Conservation (phyloP, 2,888 invertebrate species). For the Cacoxenus indagator region DNA sequence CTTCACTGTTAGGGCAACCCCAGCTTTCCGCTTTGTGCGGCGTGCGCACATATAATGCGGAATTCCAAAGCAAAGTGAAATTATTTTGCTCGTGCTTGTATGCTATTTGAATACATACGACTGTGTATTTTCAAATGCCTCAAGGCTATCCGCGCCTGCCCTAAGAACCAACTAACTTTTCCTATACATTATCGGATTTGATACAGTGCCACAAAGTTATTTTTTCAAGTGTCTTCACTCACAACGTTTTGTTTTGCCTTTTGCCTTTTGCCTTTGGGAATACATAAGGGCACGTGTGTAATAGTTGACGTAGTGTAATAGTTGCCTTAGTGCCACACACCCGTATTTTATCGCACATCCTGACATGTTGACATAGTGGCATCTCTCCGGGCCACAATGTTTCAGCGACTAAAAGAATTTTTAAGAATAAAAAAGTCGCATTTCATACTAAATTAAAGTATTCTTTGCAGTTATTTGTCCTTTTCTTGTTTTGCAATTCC, state of each 20-base stretch:
- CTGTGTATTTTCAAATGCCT: background rate
- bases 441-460: slow-evolving; percentile 61
- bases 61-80: background rate
- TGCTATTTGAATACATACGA: background rate
- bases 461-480: slow-evolving; percentile 40
- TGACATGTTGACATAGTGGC: background rate
- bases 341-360: slow-evolving; percentile 1
- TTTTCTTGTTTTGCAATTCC: slow-evolving; percentile 22
- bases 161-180: background rate
- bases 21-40: no score
- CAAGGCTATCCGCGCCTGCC: background rate
- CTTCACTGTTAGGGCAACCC: background rate
- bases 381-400: no score
- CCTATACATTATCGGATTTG: background rate
- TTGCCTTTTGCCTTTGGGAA: background rate
- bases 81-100: background rate
- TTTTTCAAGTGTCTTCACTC: background rate
- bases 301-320: background rate
- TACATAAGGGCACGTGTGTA: background rate
- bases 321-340: background rate
- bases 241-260: no score
- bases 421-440: no score
- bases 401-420: slow-evolving; percentile 7
- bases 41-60: background rate
- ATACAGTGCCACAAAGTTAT: slow-evolving; percentile 19